phyloP scores from a whole-genome alignment of 2,113 vertebrate species.

The Mola mola region DNA sequence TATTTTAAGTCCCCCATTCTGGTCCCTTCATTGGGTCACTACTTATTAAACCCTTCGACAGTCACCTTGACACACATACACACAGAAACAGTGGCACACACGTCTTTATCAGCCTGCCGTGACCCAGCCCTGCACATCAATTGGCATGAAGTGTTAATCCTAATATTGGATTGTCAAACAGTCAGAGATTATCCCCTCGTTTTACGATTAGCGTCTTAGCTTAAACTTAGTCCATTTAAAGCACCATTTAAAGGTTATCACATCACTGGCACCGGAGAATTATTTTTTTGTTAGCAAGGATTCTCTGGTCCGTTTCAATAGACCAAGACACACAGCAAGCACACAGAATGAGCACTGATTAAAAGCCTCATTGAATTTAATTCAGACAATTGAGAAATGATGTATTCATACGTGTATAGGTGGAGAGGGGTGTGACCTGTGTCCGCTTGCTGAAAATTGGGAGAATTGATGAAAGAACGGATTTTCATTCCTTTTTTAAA shows the following conservation, averaged over 20 bases:
- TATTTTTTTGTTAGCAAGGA: constrained; percentile 23
- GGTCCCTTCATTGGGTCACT: constrained; percentile 62
- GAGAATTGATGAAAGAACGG: no score
- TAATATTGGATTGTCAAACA: constrained; percentile 64
- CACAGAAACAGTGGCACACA: constrained; percentile 17
- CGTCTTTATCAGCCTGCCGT: constrained; percentile 43
- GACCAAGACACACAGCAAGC: constrained; percentile 17
- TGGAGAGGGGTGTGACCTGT: constrained; percentile 1
- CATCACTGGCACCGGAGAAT: constrained; percentile 20
- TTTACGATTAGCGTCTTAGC: constrained; percentile 53
- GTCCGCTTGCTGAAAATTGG: not conserved
- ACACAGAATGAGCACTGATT: constrained; percentile 4
- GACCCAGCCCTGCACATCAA: constrained; percentile 37
- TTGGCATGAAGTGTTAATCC: constrained; percentile 54
- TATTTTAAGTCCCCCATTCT: constrained; percentile 42
- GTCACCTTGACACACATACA: constrained; percentile 68
- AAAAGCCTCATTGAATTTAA: constrained; percentile 51
- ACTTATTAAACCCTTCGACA: constrained; percentile 76
- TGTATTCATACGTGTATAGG: constrained; percentile 9
- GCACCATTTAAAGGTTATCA: constrained; percentile 62
- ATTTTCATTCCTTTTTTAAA: no score
- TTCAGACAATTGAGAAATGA: not conserved
- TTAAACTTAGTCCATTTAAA: constrained; percentile 51
- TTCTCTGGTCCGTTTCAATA: constrained; percentile 3
- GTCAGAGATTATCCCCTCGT: constrained; percentile 58